Base-by-base conservation (phyloP, 2,888 invertebrate genomes). In the Omphaloscelis lunosa region DNA sequence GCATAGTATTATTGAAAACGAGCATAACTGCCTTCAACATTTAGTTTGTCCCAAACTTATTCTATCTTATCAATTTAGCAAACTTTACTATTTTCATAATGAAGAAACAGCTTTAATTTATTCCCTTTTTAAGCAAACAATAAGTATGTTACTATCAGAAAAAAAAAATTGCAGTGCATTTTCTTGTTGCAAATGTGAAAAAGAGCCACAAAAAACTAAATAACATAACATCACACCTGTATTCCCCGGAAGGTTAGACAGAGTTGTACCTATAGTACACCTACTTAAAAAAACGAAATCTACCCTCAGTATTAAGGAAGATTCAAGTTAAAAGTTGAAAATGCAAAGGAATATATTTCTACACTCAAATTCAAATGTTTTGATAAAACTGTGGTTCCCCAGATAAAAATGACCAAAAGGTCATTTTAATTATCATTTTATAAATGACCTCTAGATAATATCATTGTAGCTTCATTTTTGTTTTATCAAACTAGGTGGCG, bases 401-500 rank as follows among this genome's bases (percentile, higher is more conserved):
- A 15, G 34, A 48, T 66, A 66, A 20, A 59, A 68, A 15, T 71
- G 12, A 68, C 63, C 67, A 41, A 61, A 8, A 79, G 27, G 71
- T 76, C 65, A 63, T 67, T 27, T 73, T 62, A 41, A 41, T 63
- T 70, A 71, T 15, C 59, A 70, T 51, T 68, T 17, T 56, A 17
- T 27, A n/a, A 0, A 39, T 75, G 74, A 80, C 77, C 74, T 77
- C 34, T 65, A 48, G 0, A 51, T 23, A 51, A 9, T n/a, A 73
- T 27, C n/a, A 51, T 39, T 65, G n/a, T 45, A 69, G 27, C 17
- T 67, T n/a, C 8, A 51, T 34, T 65, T 72, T 62, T 5, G 12
- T 66, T 15, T 29, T 34, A 15, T 5, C 6, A 12, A 20, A 20
- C 66, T 72, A 84, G 69, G 39, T 84, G 85, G 76, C 62, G 69